Percentiles rank a stretch among this genome's conserved stretches.
Conservation (phyloP, 2,113 vertebrate genomes). For the Serinus canaria region DNA sequence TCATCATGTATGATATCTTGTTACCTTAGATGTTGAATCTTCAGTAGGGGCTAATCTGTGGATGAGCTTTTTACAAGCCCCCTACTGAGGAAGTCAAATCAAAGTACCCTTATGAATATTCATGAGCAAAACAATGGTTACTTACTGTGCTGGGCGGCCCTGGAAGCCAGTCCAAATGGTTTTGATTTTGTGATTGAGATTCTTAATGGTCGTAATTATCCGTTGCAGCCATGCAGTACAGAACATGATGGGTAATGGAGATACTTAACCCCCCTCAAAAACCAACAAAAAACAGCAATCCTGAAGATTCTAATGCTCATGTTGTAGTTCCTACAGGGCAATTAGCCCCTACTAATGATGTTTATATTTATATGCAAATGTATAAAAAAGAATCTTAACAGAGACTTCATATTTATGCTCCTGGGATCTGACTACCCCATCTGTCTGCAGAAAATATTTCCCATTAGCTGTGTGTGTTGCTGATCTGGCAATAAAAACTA, state of each 20-base stretch:
- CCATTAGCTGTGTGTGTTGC: slow-evolving; percentile 65
- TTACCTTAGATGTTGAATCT: slow-evolving; percentile 64
- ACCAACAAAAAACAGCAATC: not conserved
- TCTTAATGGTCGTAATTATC: slow-evolving; percentile 79
- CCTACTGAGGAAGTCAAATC: slow-evolving; percentile 68
- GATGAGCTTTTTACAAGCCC: slow-evolving; percentile 66
- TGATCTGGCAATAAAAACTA: slow-evolving; percentile 69
- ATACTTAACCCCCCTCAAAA: slow-evolving; percentile 60
- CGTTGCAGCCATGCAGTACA: slow-evolving; percentile 72
- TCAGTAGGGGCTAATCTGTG: slow-evolving; percentile 59
- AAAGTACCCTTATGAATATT: slow-evolving; percentile 76
- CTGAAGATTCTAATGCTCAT: slow-evolving; percentile 70
- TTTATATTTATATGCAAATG: slow-evolving; percentile 83
- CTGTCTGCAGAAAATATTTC: slow-evolving; percentile 73
- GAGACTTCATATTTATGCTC: slow-evolving; percentile 72
- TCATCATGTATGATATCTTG: not conserved
- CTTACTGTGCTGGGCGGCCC: slow-evolving; percentile 75
- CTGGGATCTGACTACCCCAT: slow-evolving; percentile 71
- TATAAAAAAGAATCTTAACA: slow-evolving; percentile 70
- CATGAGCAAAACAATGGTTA: slow-evolving; percentile 68
- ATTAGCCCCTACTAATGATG: slow-evolving; percentile 77
- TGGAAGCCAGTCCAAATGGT: slow-evolving; percentile 74
- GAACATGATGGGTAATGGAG: slow-evolving; percentile 69
- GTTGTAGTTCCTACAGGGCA: slow-evolving; percentile 71
- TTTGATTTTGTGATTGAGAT: slow-evolving; percentile 76